Percentiles rank a stretch among this genome's conserved stretches.
phyloP scores from a whole-genome alignment of 2,113 vertebrate genomes.

The Calyptomena viridis region DNA sequence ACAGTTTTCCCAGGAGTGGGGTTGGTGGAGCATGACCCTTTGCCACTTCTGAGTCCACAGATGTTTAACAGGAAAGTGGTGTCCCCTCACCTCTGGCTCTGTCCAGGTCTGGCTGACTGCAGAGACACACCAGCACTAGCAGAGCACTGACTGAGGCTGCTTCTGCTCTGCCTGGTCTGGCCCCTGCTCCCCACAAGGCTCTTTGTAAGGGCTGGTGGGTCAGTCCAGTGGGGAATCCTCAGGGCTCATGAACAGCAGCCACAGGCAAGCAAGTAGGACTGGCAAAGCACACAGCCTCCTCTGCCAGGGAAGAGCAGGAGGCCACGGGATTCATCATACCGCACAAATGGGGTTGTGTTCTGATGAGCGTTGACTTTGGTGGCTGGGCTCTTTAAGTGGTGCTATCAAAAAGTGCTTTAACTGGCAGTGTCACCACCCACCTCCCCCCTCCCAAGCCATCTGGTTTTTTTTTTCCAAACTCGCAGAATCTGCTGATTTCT shows the following conservation, averaged over 20 bases:
- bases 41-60: not conserved
- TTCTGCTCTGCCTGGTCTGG: not conserved
- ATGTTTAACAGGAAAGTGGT: not conserved
- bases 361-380: not conserved
- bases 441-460: not conserved
- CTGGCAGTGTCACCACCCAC: not conserved
- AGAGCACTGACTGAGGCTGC: not conserved
- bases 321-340: not conserved
- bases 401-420: not conserved
- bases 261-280: accelerated
- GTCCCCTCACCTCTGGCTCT: not conserved
- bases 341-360: accelerated
- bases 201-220: accelerated
- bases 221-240: not conserved
- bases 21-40: not conserved
- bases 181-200: not conserved
- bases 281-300: not conserved
- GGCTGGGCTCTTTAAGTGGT: not conserved
- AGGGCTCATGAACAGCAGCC: not conserved
- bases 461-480: not conserved
- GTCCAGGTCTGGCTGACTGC: not conserved
- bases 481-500: not conserved
- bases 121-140: not conserved
- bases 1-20: not conserved
- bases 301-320: not conserved